Conservation (phyloP, 2,888 invertebrate genomes). For the Petrolisthes cinctipes region DNA sequence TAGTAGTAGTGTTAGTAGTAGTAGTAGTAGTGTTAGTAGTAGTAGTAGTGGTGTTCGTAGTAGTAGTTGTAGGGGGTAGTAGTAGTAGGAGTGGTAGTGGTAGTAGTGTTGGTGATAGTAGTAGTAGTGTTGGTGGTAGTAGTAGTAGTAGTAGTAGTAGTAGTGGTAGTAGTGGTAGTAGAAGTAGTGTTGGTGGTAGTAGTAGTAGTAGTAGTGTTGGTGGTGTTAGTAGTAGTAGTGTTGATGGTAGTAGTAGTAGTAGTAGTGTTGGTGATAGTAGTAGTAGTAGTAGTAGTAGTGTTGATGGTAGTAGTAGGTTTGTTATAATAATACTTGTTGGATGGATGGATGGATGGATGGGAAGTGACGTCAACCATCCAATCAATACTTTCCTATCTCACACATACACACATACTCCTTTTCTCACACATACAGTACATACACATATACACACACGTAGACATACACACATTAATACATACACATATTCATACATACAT, state of each 20-base stretch:
- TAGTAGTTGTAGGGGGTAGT: not conserved
- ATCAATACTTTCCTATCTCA: not conserved
- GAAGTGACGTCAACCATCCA: not conserved
- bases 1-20: conserved; percentile 7
- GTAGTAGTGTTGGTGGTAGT: not conserved
- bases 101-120: not conserved
- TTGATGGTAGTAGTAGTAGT: not conserved
- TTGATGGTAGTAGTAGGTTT: not conserved
- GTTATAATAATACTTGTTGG: not conserved
- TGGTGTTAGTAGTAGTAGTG: conserved; percentile 27
- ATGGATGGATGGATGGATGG: not conserved
- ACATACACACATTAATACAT: no score
- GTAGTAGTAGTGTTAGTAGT: not conserved
- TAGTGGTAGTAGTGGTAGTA: not conserved
- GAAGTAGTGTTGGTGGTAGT: not conserved
- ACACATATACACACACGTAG: not conserved
- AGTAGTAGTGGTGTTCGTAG: not conserved
- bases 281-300: not conserved
- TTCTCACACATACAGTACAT: not conserved
- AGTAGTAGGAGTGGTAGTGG: not conserved
- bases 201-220: not conserved
- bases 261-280: not conserved
- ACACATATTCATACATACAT: no score
- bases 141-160: not conserved
- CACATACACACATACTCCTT: not conserved